Percentiles rank a stretch among this genome's conserved stretches.
Conservation (phyloP, 2,113 vertebrate species). For the Polypterus senegalus region DNA sequence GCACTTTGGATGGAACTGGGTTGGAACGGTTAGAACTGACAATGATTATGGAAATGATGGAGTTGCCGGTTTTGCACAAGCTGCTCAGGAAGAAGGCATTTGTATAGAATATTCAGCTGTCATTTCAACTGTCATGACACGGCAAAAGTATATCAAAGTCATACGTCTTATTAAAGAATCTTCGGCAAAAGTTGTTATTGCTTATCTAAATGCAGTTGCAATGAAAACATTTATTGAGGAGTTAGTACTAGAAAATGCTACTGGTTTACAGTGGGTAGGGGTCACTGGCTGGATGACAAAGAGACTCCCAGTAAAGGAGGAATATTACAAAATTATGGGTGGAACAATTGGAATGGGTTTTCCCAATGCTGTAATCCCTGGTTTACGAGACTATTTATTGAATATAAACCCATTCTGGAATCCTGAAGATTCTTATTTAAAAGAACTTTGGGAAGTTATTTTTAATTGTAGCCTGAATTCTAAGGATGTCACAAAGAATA, state of each 20-base stretch:
- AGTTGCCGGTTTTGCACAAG: conserved; percentile 1
- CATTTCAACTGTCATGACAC: conserved; percentile 1
- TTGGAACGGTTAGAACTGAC: conserved; percentile 11
- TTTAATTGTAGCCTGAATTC: conserved; percentile 3
- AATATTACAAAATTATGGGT: neutral
- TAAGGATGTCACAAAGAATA: neutral
- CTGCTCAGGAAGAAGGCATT: neutral
- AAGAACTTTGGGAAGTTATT: conserved; percentile 3
- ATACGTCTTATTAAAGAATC: conserved; percentile 2
- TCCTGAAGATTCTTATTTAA: neutral
- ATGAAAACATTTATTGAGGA: neutral
- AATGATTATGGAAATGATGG: conserved; percentile 12
- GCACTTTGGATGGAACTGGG: conserved; percentile 10
- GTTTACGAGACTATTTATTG: conserved; percentile 1
- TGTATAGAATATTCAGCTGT: conserved; percentile 9
- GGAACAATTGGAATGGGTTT: conserved; percentile 1
- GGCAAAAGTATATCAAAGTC: conserved; percentile 1
- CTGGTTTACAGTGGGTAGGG: conserved; percentile 1
- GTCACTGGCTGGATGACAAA: neutral
- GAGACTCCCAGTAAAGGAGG: neutral
- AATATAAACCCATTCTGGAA: neutral
- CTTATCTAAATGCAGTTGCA: neutral
- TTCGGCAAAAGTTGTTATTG: neutral
- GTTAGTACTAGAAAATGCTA: neutral
- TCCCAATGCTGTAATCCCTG: neutral